Evolutionary conservation across 2,797 vertebrate genomes (phyloP).

Genomic region (Nyctalus aviator): DNA sequence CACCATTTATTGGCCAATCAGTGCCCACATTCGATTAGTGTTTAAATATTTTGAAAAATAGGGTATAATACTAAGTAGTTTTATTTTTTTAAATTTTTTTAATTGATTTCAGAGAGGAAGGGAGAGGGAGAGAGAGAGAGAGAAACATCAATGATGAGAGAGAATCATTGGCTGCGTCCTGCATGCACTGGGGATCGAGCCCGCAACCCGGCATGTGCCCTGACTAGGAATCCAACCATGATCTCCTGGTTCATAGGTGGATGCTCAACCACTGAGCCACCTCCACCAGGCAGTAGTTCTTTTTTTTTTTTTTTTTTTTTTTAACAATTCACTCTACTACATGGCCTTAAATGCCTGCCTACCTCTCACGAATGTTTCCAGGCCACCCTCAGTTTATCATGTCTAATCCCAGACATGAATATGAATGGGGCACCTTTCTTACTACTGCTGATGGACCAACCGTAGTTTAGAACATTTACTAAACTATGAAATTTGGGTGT

Average conservation of each 20-base stretch:
- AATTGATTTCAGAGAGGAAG: too few species aligned
- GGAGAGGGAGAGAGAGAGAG: too few species aligned
- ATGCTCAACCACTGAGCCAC: too few species aligned
- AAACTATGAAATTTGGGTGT: neutral
- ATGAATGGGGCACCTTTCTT: neutral
- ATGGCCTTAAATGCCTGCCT: neutral
- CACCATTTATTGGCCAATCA: too few species aligned
- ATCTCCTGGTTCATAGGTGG: too few species aligned
- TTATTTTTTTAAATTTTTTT: neutral
- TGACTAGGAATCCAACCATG: too few species aligned
- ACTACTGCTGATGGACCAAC: neutral
- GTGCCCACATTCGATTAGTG: neutral
- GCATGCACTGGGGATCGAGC: too few species aligned
- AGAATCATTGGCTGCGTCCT: too few species aligned
- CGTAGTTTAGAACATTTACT: neutral
- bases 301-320: constrained; percentile 50
- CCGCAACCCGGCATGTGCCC: too few species aligned
- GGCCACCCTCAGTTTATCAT: neutral
- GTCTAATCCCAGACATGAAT: neutral
- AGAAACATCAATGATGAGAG: too few species aligned
- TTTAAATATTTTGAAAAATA: constrained; percentile 1
- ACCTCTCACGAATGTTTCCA: neutral
- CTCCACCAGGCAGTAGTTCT: neutral
- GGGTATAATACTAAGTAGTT: neutral
- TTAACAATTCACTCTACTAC: neutral